phyloP scores from a whole-genome alignment of 92 coral and sea anemone genomes.

The Parazoanthus darwini region DNA sequence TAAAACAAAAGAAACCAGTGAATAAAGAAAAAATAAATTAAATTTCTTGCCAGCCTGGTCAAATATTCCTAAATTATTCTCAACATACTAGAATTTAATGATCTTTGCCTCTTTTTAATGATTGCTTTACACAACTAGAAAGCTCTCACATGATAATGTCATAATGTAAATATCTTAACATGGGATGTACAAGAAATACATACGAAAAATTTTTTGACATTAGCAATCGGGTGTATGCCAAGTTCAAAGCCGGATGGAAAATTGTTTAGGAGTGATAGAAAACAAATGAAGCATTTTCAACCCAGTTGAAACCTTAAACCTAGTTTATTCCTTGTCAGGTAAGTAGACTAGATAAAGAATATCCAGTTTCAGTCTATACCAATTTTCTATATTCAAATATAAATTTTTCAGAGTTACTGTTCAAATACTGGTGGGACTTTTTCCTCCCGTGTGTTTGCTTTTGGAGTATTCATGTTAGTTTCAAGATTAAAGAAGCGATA shows the following conservation, averaged over 20 bases:
- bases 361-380: conserved; percentile 6
- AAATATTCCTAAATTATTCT: neutral
- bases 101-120: neutral
- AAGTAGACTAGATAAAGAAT: neutral
- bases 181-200: neutral
- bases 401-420: conserved; percentile 5
- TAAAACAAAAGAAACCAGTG: conserved; percentile 7
- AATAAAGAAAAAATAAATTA: neutral
- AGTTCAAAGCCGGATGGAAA: neutral
- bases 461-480: conserved; percentile 22
- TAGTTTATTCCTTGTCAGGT: neutral
- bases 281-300: neutral
- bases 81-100: neutral
- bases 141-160: conserved; percentile 5
- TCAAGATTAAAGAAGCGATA: conserved; percentile 6
- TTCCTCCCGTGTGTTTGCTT: conserved; percentile 13
- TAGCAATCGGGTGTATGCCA: neutral
- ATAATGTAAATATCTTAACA: neutral
- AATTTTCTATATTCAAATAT: conserved; percentile 13
- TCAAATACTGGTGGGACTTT: conserved; percentile 10
- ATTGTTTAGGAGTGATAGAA: neutral
- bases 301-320: neutral
- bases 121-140: neutral
- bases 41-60: neutral
- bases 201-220: neutral